phyloP scores from a whole-genome alignment of 2,888 invertebrate species.

The Nudaria mundana region DNA sequence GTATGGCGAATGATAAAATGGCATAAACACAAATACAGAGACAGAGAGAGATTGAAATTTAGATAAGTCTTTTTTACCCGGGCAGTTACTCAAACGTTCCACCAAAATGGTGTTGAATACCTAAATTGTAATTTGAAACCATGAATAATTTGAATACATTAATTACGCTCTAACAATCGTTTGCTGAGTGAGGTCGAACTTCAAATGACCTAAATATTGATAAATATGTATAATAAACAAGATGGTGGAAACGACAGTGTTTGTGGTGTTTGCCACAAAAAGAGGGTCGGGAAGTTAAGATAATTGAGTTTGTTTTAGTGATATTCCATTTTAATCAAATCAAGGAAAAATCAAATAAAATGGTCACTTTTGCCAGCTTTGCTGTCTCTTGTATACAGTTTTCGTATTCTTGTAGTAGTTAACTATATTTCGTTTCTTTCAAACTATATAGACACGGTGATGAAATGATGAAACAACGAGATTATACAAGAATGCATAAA shows the following conservation, averaged over 20 bases:
- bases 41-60: too few relatives aligned
- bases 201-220: conserved; percentile 6
- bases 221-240: conserved; percentile 6
- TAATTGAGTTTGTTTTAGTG: too few relatives aligned
- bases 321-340: too few relatives aligned
- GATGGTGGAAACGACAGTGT: neutral
- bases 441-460: neutral
- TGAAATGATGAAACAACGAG: neutral
- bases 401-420: too few relatives aligned
- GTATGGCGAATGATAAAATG: too few relatives aligned
- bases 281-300: neutral
- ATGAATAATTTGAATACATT: conserved; percentile 2
- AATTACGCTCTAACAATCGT: neutral
- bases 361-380: too few relatives aligned
- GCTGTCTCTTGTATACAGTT: too few relatives aligned
- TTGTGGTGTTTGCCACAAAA: neutral
- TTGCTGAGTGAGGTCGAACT: neutral
- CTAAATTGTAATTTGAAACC: neutral
- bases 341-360: too few relatives aligned
- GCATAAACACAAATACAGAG: too few relatives aligned
- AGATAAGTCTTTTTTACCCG: too few relatives aligned
- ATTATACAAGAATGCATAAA: conserved; percentile 15
- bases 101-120: neutral
- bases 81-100: neutral
- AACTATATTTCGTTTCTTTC: too few relatives aligned